Evolutionary conservation across 2,113 vertebrate genomes (phyloP), one percentile per base, ranked within the genome.

Genomic region (Barbus barbus): DNA sequence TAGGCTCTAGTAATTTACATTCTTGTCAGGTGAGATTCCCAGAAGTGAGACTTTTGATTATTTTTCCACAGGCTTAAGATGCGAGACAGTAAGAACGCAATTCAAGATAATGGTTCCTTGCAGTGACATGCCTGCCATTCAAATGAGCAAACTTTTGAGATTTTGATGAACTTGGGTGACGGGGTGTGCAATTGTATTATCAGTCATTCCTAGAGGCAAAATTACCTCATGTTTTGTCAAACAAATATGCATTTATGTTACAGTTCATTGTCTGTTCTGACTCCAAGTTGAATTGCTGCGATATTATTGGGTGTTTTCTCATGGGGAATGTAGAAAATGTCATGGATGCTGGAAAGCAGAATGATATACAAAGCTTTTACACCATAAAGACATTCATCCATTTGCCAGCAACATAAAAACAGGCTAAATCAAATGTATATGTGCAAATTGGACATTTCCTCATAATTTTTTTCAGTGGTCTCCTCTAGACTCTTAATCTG

Each of bases 71-170:
- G 51, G 12, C 31, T 58, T n/a, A 26, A 78, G 56, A 16, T 41
- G 24, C 11, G 5, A 80, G 5, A 65, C 3, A 7, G 14, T 26
- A 5, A 1, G 38, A 28, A 78, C 2, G 22, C 82, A 84, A 53
- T 83, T 77, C 46, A 12, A 46, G 31, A 75, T 84, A 82, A 82
- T 82, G 74, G 84, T 71, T 78, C 61, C 75, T 82, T 71, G 51
- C 11, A 5, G 20, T 14, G 38, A 69, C 44, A 56, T 41, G 75
- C 83, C 58, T 69, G 33, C 48, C 33, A 83, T 75, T 76, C 60
- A 79, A 79, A 75, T 86, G 74, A 86, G 58, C 26, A 20, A 73
- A 65, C 12, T 46, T 46, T 46, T 46, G 3, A 46, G 44, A 26
- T 46, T 65, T 36, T 82, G 46, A 85, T 14, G 31, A 67, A 41